Conservation (phyloP, 2,113 vertebrate species). For the Electrona antarctica region DNA sequence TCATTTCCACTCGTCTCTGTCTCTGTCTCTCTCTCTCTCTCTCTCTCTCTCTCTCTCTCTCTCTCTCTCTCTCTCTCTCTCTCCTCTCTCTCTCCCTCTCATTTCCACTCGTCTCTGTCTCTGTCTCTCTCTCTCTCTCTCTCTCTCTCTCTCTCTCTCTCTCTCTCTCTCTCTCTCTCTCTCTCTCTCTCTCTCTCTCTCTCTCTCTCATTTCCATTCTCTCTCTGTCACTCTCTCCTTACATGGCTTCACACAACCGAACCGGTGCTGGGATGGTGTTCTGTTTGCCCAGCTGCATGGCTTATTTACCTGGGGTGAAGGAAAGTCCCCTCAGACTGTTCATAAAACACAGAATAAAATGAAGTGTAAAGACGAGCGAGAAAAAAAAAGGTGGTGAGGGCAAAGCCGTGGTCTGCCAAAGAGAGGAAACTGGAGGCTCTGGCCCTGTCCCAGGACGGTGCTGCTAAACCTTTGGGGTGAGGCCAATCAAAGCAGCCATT, state of each 20-base stretch:
- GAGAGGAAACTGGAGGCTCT: conserved; percentile 82
- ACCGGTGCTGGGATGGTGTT: conserved; percentile 64
- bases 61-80: conserved; percentile 16
- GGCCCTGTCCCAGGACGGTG: conserved; percentile 78
- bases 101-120: too few species aligned
- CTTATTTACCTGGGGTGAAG: conserved; percentile 91
- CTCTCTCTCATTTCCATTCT: conserved; percentile 59
- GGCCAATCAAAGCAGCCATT: conserved; percentile 86
- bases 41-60: conserved; percentile 52
- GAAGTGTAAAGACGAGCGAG: conserved; percentile 77
- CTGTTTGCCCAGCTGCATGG: conserved; percentile 96
- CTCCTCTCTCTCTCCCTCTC: too few species aligned
- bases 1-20: too few species aligned
- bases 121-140: too few species aligned
- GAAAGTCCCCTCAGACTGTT: conserved; percentile 87
- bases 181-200: conserved; percentile 31
- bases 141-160: background rate
- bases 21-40: conserved; percentile 21
- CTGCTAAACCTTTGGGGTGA: conserved; percentile 79
- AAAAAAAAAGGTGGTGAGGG: conserved; percentile 55
- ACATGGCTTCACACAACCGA: conserved; percentile 70
- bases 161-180: conserved; percentile 12
- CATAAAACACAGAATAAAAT: conserved; percentile 62
- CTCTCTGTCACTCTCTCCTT: conserved; percentile 27
- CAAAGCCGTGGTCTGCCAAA: conserved; percentile 82